Percentiles rank a stretch among this genome's conserved stretches.
These are phyloP conservation scores for Drosophila willistoni DNA, from an alignment of 1,140 invertebrate species.

Conservation along the genomic window DNA sequence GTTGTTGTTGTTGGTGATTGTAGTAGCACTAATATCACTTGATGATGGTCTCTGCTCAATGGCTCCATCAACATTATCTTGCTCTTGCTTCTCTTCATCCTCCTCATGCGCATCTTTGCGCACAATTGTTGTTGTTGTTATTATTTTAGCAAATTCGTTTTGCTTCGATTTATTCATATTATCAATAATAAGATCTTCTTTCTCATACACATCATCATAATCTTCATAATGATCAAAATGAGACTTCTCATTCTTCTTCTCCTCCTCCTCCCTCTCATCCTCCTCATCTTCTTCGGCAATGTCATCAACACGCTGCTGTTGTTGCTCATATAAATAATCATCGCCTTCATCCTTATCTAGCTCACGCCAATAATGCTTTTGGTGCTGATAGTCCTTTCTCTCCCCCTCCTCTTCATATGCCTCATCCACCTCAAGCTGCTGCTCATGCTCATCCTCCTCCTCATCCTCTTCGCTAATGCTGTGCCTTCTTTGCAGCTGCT, in stretches of 20 bases:
- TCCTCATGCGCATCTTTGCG: conserved; percentile 70
- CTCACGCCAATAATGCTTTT: conserved; percentile 73
- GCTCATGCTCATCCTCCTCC: conserved; percentile 25
- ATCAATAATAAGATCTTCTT: conserved; percentile 67
- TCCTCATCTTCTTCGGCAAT: conserved; percentile 66
- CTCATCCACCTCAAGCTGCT: conserved; percentile 2
- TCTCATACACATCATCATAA: conserved; percentile 29
- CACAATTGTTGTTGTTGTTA: conserved; percentile 59
- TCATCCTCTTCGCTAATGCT: conserved; percentile 36
- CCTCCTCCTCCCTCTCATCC: conserved; percentile 27
- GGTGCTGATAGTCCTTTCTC: conserved; percentile 67
- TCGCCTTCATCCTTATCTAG: conserved; percentile 69
- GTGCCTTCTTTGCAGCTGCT: conserved; percentile 29
- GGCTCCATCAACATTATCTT: conserved; percentile 73
- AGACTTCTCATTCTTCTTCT: conserved; percentile 17
- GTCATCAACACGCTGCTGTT: conserved; percentile 63
- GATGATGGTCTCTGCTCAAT: conserved; percentile 64
- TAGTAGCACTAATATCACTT: conserved; percentile 82
- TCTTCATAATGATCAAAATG: conserved; percentile 24
- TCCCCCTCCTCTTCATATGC: conserved; percentile 33
- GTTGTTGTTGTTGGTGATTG: conserved; percentile 62
- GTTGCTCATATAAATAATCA: conserved; percentile 66
- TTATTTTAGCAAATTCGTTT: conserved; percentile 72
- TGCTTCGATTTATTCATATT: conserved; percentile 65
- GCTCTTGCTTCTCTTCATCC: conserved; percentile 27